Base-by-base conservation (phyloP, 2,888 invertebrate genomes). In the Conistra vaccinii region DNA sequence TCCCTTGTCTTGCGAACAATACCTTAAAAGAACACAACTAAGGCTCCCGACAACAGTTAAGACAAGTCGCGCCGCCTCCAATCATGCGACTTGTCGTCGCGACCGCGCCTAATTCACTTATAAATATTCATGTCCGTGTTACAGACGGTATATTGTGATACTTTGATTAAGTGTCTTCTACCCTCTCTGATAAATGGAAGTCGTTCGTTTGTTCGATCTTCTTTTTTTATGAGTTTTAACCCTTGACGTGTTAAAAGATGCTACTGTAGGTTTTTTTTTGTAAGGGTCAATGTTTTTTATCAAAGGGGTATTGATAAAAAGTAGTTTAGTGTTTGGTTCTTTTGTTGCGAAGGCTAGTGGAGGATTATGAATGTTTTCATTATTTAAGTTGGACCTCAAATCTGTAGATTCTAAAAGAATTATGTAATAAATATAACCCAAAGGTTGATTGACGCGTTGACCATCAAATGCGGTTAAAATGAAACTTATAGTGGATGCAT, bases 101-200 rank as follows among this genome's bases (percentile, higher is more conserved):
- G 89, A 91, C 90, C 93, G 92, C 85, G 89, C 89, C 94, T 93
- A 94, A 95, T 94, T 91, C 90, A 84, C 93, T 93, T 91, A 96
- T 96, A 95, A 95, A 96, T 96, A 96, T 96, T 96, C 96, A 96
- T 95, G 91, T 66, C 60, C 84, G 35, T 55, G 55, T 93, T 94
- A 93, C 93, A 92, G 90, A 90, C 90, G 90, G 89, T 91, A 93
- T 94, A 94, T 94, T 93, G 95, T 95, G 95, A 95, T 95, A 94
- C 95, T 95, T 95, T 96, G 96, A 96, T 96, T 94, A 95, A 96
- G 94, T 94, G 92, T 92, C 93, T 90, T 80, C 91, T 89, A 91
- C 93, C 93, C 92, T 92, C 65, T 83, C 91, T 94, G 93, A 95
- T 94, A 93, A 94, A 95, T 95, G 90, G 92, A 71, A 84, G 81